Evolutionary conservation across 2,888 invertebrate species (phyloP), one percentile per base, ranked within the genome.

Genomic region (Pantelozetes paolii): DNA sequence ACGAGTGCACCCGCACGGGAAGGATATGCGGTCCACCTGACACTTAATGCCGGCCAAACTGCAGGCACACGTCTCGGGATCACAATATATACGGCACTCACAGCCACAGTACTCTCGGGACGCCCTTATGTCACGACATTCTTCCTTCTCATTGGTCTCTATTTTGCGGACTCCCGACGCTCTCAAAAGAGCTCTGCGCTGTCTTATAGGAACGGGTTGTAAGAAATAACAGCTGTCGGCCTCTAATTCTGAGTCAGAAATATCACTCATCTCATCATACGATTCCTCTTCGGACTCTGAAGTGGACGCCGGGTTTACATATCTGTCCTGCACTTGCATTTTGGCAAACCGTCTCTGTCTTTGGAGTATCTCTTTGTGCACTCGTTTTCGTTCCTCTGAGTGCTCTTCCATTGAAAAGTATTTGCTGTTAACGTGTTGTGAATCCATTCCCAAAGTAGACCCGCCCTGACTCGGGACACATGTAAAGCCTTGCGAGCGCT

Each of bases 21-120:
- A 98, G 81, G 92, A 94, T 76, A 92, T 86, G 76, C 97, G 87
- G 83, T 98, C 97, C 73, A 98, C 87, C 86, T 96, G 96, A 82
- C 97, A 98, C 85, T 96, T 94, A 78, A 98, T 97, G 76, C 94
- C 95, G 62, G 92, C 92, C 81, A 91, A 88, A 82, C 94, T 92
- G 84, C 98, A 98, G 20, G 91, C 89, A 83, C 98, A 98, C 28
- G 89, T 93, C 80, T 94, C 94, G 0, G 97, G 97, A 85, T 94
- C 93, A 84, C 98, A 98, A 81, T 90, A 89, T 71, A 91, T 91
- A 82, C 93, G 90, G 82, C 95, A 95, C 67, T 90, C 89, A 82
- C 95, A 95, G 57, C 95, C 95, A 82, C 95, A 95, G 80, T 92
- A 90, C 82, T 97, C 96, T 23, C 96, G 86, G 11, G 79, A 79